Base-by-base conservation (phyloP, 2,113 vertebrate species). In the Hyaena hyaena region DNA sequence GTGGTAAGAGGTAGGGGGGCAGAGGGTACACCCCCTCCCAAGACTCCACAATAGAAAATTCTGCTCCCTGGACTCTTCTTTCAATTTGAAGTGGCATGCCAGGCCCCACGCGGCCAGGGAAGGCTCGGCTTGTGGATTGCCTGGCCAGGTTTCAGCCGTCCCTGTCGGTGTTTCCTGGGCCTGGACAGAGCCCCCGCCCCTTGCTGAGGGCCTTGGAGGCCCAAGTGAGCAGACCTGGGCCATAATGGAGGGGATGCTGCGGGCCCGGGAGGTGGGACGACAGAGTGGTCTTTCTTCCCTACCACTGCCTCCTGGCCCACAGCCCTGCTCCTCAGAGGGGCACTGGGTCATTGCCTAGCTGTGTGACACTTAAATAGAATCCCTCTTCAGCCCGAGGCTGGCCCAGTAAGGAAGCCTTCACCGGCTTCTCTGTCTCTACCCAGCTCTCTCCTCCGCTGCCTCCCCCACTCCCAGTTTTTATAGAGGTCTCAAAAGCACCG, bases 281-380 rank as follows among this genome's bases (percentile, higher is more conserved):
- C 35, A 0, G 11, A 7, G 16, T 28, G 35, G 31, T 43, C 74
- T 28, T 21, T 1, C 17, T 69, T 69, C 19, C 76, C 80, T 50
- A 71, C 76, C 0, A 1, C 90, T 71, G 87, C 97, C 97, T 82
- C 93, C 96, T 66, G 0, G 21, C 90, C 71, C 26, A 2, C 2
- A 10, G 43, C 33, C 48, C 61, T 21, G 50, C 53, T 76, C 35
- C 43, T 82, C 21, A 35, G 71, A 33, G 93, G 76, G 39, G 39
- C 50, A 1, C 10, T 4, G 79, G 43, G 53, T 61, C 35, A 11
- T 10, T 39, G 43, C 88, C 24, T 23, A 48, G 26, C 35, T 9
- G 2, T 48, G 39, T 26, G 71, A 81, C 33, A 58, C 63, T 65
- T 21, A 19, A 63, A 2, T 19, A 21, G 45, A 69, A 10, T n/a